Evolutionary conservation across 2,888 invertebrate species (phyloP).

Genomic region (Eupithecia abbreviata): DNA sequence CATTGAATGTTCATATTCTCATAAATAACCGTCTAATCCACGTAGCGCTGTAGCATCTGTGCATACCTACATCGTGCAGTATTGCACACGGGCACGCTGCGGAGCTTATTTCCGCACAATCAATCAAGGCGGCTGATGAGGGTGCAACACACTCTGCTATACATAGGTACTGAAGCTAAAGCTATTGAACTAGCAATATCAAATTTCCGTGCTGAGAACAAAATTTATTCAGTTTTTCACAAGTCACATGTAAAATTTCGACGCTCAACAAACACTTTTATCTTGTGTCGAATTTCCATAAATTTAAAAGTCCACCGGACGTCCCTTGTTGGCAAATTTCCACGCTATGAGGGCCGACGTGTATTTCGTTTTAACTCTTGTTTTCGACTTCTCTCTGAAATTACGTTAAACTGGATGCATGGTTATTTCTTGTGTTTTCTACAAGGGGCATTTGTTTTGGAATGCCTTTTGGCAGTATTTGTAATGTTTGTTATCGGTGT

Average conservation of each 20-base stretch:
- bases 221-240: conserved; percentile 58
- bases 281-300: conserved; percentile 72
- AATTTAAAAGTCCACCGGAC: conserved; percentile 70
- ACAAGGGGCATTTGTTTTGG: conserved; percentile 17
- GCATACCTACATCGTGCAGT: conserved; percentile 46
- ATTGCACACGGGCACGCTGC: conserved; percentile 54
- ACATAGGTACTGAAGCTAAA: conserved; percentile 53
- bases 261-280: conserved; percentile 68
- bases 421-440: conserved; percentile 40
- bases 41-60: conserved; percentile 36
- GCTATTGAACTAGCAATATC: conserved; percentile 62
- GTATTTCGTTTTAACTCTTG: conserved; percentile 55
- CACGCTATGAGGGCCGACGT: conserved; percentile 59
- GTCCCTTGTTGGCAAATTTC: conserved; percentile 69
- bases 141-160: conserved; percentile 61
- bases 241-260: conserved; percentile 60
- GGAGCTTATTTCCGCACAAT: conserved; percentile 76
- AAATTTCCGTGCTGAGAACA: conserved; percentile 54
- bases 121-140: conserved; percentile 75
- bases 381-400: conserved; percentile 45
- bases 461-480: conserved; percentile 10
- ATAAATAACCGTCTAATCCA: conserved; percentile 44
- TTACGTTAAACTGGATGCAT: conserved; percentile 42
- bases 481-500: background rate
- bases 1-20: conserved; percentile 37